Evolutionary conservation across 1,140 invertebrate species (phyloP).

Genomic region (Pogonomyrmex barbatus): DNA sequence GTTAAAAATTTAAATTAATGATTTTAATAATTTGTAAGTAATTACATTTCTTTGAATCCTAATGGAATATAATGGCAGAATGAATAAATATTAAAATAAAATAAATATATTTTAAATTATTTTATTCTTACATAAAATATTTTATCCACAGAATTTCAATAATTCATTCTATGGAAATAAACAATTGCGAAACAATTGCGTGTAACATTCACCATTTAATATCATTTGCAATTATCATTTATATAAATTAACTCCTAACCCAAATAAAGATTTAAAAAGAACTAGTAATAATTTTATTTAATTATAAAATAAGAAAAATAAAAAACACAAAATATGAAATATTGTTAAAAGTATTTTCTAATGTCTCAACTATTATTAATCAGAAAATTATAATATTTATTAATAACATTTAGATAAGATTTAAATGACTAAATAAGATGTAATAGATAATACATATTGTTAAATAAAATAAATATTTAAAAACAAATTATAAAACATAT

Average conservation of each 20-base stretch:
- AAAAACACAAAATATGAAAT: not conserved
- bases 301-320: not conserved
- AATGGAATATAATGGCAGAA: not conserved
- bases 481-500: not conserved
- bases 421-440: not conserved
- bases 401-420: not conserved
- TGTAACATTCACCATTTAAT: not conserved
- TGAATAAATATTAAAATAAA: not conserved
- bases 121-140: not conserved
- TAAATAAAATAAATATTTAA: conserved; percentile 15
- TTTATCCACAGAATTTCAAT: conserved; percentile 17
- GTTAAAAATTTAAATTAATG: not conserved
- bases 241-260: not conserved
- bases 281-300: not conserved
- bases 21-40: conserved; percentile 13
- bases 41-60: not conserved
- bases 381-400: not conserved
- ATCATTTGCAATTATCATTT: conserved; percentile 39
- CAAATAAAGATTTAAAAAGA: not conserved
- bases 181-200: not conserved
- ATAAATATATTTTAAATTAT: conserved; percentile 8
- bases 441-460: conserved; percentile 15
- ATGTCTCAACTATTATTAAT: not conserved
- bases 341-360: not conserved
- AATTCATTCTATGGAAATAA: conserved; percentile 34